These are phyloP conservation scores for Drosophila engyochracea DNA, from an alignment of 2,888 invertebrate genomes.

Conservation along the genomic window DNA sequence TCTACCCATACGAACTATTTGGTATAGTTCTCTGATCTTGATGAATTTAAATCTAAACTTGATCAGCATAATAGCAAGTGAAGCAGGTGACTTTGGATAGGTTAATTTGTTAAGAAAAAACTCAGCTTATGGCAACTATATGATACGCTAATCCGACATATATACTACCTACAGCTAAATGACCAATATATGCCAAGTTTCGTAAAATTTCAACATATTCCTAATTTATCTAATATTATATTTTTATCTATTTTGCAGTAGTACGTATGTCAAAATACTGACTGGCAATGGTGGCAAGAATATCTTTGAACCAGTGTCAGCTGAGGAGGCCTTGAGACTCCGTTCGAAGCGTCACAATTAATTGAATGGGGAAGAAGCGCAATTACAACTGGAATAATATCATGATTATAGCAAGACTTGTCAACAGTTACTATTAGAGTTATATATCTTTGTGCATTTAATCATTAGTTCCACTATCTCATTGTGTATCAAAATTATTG, in stretches of 20 bases:
- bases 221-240: background rate
- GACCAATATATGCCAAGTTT: too few species aligned
- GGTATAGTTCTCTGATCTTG: background rate
- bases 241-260: conserved; percentile 14
- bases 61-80: too few species aligned
- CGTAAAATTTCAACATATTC: background rate
- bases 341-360: background rate
- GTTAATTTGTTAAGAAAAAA: background rate
- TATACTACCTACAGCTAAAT: too few species aligned
- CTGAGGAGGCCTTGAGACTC: conserved; percentile 24
- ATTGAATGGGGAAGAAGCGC: background rate
- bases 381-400: conserved; percentile 1
- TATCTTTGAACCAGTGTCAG: conserved; percentile 53
- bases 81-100: background rate
- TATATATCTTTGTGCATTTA: conserved; percentile 7
- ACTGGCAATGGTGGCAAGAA: conserved; percentile 43
- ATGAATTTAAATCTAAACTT: background rate
- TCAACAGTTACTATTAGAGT: background rate
- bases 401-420: background rate
- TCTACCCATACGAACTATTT: background rate
- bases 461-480: background rate
- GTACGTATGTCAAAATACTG: conserved; percentile 40
- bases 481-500: conserved; percentile 24
- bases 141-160: background rate
- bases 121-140: background rate